Conservation (phyloP, 2,888 invertebrate species). For the Tenthredo notha region DNA sequence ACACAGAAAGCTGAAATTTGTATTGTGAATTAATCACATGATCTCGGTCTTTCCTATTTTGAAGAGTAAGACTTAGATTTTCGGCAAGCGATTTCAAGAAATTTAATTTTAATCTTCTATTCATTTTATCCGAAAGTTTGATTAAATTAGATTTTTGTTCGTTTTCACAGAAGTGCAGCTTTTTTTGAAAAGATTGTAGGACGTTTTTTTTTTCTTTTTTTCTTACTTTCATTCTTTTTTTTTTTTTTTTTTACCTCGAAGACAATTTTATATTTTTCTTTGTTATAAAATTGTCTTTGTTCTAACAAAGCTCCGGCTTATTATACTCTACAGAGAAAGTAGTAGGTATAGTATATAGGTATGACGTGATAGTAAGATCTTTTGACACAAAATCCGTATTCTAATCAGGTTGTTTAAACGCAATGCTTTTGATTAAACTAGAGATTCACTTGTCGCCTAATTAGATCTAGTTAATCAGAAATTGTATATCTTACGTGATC, state of each 20-base stretch:
- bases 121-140: neutral
- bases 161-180: too few species aligned
- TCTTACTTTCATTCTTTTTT: too few species aligned
- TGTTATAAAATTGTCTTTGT: neutral
- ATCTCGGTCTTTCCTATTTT: neutral
- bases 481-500: neutral
- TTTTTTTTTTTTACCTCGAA: too few species aligned
- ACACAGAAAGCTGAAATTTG: neutral
- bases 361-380: neutral
- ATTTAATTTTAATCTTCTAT: too few species aligned
- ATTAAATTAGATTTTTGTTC: neutral
- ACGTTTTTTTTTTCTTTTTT: too few species aligned
- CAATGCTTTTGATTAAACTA: neutral
- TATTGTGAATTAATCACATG: constrained; percentile 10
- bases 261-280: neutral
- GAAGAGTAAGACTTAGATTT: neutral
- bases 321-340: neutral
- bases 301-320: neutral
- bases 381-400: neutral
- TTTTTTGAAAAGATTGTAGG: too few species aligned
- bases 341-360: neutral
- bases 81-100: neutral
- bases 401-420: constrained; percentile 6
- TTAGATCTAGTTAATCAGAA: constrained; percentile 8
- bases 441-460: constrained; percentile 3